phyloP scores from a whole-genome alignment of 2,797 vertebrate species.

The Cheirogaleus major region DNA sequence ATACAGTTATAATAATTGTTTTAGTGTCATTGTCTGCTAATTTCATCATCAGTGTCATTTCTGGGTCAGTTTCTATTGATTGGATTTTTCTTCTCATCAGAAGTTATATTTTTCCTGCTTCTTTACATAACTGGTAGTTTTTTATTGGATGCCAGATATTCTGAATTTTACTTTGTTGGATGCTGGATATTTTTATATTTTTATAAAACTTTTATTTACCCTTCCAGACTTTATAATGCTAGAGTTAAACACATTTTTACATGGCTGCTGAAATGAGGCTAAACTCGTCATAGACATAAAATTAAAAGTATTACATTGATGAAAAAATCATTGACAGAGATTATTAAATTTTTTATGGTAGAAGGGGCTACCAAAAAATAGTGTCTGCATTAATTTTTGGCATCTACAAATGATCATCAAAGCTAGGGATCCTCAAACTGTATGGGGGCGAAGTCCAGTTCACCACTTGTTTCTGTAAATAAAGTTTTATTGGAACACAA shows the following conservation, averaged over 20 bases:
- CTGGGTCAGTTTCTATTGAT: background rate
- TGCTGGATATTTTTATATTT: background rate
- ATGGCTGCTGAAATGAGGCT: background rate
- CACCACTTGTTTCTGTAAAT: background rate
- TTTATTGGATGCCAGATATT: background rate
- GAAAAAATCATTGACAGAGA: background rate
- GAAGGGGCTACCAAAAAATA: background rate
- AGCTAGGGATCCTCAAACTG: background rate
- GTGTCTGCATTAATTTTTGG: background rate
- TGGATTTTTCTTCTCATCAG: background rate
- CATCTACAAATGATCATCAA: background rate
- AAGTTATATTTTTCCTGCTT: background rate
- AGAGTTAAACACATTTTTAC: background rate
- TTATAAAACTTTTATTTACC: background rate
- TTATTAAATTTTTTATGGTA: background rate
- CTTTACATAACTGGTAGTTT: background rate
- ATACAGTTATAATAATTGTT: background rate
- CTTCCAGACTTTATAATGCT: background rate
- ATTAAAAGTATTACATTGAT: background rate
- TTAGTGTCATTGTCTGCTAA: background rate
- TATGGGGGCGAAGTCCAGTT: background rate
- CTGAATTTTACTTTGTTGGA: background rate
- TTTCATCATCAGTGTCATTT: background rate
- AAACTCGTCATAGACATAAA: background rate
- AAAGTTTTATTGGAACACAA: constrained; percentile 17